Base-by-base conservation (phyloP, 2,888 invertebrate genomes). In the Eumerus sabulonum region DNA sequence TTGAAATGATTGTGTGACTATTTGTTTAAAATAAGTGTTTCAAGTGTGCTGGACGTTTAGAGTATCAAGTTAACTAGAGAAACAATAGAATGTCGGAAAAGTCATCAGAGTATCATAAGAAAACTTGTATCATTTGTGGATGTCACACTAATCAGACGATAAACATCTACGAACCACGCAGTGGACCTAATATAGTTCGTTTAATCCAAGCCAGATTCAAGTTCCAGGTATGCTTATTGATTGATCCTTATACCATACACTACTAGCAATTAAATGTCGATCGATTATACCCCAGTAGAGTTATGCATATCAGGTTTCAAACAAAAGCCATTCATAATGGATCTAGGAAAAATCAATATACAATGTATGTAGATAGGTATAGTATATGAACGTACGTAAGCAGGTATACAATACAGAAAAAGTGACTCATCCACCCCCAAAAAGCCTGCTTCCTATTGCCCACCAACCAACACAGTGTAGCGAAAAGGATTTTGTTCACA, bases 81-180 rank as follows among this genome's bases (percentile, higher is more conserved):
- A 9, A 38, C 7, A 35, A 17, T 14, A 48, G 14, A 40, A 85
- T 85, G 85, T 85, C 85, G 16, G 85, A 85, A 60, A 84, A 84
- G 72, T 82, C 84, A 56, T 76, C 84, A 79, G 87, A 88, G 83
- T 87, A 86, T 82, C 84, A 89, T 73, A 89, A 89, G 82, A 87
- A 87, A 84, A 88, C 88, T 83, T 89, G 89, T 84, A 87, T 89
- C 76, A 89, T 89, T 71, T 89, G 89, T 71, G 89, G 89, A 82
- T 88, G 88, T 83, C 88, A 88, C 77, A 89, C 89, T 16, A 87
- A 86, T 67, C 87, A 87, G 83, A 86, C 88, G 40, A 88, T 89
- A 71, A 88, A 89, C 83, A 89, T 89, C 76, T 88, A 88, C 74
- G 88, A 89, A 82, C 88, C 88, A 40, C 86, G 89, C 72, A 87